Conservation (phyloP, 2,113 vertebrate species). For the Mirza zaza region DNA sequence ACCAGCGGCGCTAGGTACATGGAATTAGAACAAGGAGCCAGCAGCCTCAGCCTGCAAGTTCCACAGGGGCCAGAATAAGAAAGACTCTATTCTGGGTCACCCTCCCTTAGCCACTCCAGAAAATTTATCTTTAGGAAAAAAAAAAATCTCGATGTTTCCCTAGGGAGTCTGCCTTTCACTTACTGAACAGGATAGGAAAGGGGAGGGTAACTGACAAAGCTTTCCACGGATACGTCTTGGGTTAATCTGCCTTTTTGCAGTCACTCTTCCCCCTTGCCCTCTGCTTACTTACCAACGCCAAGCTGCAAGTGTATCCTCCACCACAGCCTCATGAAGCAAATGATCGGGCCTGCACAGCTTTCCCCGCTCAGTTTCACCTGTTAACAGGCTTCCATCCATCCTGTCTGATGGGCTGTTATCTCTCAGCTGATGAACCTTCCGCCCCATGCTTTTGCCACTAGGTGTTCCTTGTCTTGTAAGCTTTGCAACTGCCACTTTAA, state of each 20-base stretch:
- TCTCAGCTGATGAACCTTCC: background rate
- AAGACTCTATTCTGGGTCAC: background rate
- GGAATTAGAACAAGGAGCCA: background rate
- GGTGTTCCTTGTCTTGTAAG: background rate
- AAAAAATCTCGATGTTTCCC: background rate
- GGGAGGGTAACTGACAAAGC: background rate
- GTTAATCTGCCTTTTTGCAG: background rate
- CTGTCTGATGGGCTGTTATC: background rate
- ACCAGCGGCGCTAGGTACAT: background rate
- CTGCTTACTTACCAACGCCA: background rate
- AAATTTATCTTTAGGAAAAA: background rate
- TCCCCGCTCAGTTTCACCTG: background rate
- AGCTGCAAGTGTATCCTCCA: background rate
- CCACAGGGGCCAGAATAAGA: background rate
- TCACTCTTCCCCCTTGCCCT: background rate
- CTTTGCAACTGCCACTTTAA: constrained; percentile 1
- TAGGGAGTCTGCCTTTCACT: background rate
- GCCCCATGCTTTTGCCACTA: background rate
- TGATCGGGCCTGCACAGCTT: background rate
- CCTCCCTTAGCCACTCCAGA: background rate
- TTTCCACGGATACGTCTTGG: background rate
- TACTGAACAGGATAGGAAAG: background rate
- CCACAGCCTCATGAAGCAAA: background rate
- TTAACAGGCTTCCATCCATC: too few relatives aligned
- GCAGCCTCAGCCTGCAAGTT: background rate